A percentile compares a stretch with the other conserved stretches of the same genome.
These are phyloP conservation scores for Tinamus major DNA, from an alignment of 2,797 vertebrate genomes.

Conservation along the genomic window DNA sequence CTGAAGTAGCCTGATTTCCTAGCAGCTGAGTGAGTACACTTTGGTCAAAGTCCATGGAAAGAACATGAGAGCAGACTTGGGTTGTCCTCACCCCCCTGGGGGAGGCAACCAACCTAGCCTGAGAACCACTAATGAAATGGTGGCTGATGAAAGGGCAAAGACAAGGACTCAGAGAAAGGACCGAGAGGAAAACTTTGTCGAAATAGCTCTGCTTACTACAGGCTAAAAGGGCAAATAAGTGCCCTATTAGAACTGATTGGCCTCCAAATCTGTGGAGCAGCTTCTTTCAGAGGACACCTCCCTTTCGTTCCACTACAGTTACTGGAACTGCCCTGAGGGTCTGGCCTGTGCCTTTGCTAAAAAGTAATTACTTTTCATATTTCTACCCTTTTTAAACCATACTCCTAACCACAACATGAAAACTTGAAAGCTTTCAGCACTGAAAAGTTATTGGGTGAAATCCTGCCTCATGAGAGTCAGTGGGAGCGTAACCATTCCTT, in stretches of 20 bases:
- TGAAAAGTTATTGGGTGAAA: constrained; percentile 66
- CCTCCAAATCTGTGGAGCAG: background rate
- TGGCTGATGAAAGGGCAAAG: constrained; percentile 40
- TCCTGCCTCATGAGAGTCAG: constrained; percentile 26
- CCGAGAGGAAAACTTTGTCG: background rate
- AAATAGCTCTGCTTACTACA: background rate
- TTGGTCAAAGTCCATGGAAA: background rate
- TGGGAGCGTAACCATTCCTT: constrained; percentile 40
- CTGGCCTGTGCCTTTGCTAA: constrained; percentile 41
- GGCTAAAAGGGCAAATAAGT: background rate
- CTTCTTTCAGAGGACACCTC: constrained; percentile 16
- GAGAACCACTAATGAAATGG: constrained; percentile 45
- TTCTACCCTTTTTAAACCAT: constrained; percentile 38
- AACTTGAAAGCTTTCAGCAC: constrained; percentile 67
- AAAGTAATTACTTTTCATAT: constrained; percentile 65
- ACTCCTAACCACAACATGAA: constrained; percentile 61
- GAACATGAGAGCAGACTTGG: background rate
- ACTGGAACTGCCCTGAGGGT: constrained; percentile 43
- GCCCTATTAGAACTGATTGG: background rate
- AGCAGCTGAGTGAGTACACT: background rate
- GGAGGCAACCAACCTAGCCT: background rate
- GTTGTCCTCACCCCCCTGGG: background rate
- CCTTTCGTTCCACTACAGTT: background rate
- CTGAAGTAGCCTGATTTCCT: background rate
- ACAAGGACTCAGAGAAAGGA: background rate